phyloP scores from a whole-genome alignment of 2,888 invertebrate species.

The Strigamia crassipes region DNA sequence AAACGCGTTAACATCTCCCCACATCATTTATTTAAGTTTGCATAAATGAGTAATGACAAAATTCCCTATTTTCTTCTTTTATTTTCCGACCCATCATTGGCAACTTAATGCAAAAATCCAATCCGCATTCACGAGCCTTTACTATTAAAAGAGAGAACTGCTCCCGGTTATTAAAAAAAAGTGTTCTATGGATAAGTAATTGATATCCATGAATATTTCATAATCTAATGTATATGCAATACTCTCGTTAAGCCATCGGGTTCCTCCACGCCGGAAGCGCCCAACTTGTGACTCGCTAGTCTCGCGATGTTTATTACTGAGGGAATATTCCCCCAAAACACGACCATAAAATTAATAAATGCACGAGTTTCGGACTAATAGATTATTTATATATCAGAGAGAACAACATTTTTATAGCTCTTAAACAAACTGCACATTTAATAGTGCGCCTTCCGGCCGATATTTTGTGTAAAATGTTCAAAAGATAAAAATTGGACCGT shows the following conservation, averaged over 20 bases:
- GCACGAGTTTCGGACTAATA: slow-evolving; percentile 13
- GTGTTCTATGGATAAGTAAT: background rate
- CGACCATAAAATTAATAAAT: slow-evolving; percentile 5
- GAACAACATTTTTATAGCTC: slow-evolving; percentile 2
- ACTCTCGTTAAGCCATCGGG: background rate
- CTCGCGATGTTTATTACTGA: background rate
- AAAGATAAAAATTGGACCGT: background rate
- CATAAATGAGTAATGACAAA: background rate
- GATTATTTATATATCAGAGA: slow-evolving; percentile 5
- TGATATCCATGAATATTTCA: background rate
- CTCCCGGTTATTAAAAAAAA: background rate
- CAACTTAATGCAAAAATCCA: slow-evolving; percentile 10
- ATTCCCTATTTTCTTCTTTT: background rate
- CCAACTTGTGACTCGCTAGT: background rate
- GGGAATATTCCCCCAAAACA: background rate
- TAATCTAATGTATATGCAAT: slow-evolving; percentile 7
- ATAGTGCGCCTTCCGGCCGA: background rate
- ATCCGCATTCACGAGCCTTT: background rate
- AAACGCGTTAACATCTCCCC: background rate
- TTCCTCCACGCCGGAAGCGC: background rate
- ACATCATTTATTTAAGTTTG: background rate
- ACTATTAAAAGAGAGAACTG: background rate
- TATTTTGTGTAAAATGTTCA: background rate
- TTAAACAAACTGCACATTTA: slow-evolving; percentile 19
- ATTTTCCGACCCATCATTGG: background rate